Evolutionary conservation across 2,113 vertebrate species (phyloP).

Genomic region (Eptesicus fuscus): DNA sequence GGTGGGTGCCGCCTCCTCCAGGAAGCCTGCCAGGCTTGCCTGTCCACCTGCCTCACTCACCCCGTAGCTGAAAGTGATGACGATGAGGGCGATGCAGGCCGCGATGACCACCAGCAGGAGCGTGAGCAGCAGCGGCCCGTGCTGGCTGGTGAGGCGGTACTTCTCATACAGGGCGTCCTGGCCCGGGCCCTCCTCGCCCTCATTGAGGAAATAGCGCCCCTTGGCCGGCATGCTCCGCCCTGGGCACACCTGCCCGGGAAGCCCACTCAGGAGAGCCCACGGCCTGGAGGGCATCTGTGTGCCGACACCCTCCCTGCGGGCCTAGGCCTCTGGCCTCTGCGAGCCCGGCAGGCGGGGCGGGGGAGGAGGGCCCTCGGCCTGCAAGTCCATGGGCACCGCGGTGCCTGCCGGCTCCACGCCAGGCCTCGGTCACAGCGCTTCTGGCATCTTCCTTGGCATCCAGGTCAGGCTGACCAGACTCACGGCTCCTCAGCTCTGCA

Average conservation of each 20-base stretch:
- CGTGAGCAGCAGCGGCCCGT: constrained; percentile 90
- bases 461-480: not conserved
- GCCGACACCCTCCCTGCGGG: fast-evolving
- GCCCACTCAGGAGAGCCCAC: not conserved
- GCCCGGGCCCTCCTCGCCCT: constrained; percentile 86
- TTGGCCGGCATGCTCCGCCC: constrained; percentile 92
- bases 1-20: not conserved
- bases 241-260: constrained; percentile 78
- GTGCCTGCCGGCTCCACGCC: fast-evolving
- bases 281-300: not conserved
- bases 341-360: not conserved
- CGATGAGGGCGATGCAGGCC: constrained; percentile 84
- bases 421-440: fast-evolving
- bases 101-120: constrained; percentile 88
- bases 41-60: constrained; percentile 83
- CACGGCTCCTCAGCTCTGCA: not conserved
- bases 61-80: constrained; percentile 81
- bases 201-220: constrained; percentile 94
- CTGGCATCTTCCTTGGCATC: not conserved
- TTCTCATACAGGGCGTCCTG: constrained; percentile 90
- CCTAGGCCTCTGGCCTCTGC: not conserved
- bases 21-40: not conserved
- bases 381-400: not conserved
- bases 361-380: not conserved
- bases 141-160: constrained; percentile 93